These are phyloP conservation scores for Zosterops pallidus DNA, from an alignment of 2,113 vertebrate species.

Conservation along the genomic window DNA sequence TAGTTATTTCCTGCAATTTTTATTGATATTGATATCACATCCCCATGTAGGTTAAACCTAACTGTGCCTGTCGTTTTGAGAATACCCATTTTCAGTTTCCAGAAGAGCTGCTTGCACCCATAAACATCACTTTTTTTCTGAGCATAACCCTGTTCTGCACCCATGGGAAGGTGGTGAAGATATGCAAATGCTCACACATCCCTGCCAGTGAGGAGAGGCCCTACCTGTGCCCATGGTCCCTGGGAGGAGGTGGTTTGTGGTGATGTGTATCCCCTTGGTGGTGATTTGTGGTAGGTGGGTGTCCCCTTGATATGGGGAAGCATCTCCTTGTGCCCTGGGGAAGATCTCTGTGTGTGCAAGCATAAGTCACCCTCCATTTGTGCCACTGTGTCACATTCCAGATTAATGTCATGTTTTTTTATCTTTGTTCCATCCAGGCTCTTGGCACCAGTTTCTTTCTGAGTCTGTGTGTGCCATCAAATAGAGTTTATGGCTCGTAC, in stretches of 20 bases:
- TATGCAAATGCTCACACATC: background rate
- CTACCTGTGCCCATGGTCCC: background rate
- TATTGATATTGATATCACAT: background rate
- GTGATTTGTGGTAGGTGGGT: background rate
- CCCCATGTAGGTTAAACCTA: background rate
- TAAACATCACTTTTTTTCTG: accelerated
- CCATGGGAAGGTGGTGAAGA: background rate
- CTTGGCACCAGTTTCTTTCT: background rate
- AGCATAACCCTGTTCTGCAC: background rate
- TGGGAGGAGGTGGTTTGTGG: background rate
- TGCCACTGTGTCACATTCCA: background rate
- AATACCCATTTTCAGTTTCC: background rate
- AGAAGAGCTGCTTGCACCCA: background rate
- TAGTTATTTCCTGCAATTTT: background rate
- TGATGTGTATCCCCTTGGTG: background rate
- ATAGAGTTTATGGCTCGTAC: background rate
- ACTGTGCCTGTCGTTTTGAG: background rate
- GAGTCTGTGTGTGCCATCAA: background rate
- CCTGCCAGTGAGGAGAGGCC: background rate
- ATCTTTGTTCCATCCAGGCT: background rate
- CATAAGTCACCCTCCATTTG: background rate
- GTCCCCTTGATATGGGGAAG: background rate
- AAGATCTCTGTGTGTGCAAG: background rate
- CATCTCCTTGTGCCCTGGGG: background rate
- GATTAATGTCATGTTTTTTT: background rate